Evolutionary conservation across 2,113 vertebrate species (phyloP), one percentile per base, ranked within the genome.

Genomic region (Gymnorhina tibicen): DNA sequence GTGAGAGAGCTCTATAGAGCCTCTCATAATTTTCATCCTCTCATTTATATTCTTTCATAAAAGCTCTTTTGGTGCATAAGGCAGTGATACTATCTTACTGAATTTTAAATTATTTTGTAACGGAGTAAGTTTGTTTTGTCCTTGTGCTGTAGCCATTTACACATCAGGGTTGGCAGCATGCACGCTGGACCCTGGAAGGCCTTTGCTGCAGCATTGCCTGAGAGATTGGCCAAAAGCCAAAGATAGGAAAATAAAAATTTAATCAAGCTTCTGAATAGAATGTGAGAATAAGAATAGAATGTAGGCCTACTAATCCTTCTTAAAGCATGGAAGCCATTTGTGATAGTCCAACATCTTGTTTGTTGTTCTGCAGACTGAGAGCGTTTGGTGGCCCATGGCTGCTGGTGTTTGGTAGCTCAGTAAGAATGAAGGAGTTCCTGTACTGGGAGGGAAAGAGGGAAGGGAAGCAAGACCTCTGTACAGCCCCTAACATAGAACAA

Each of bases 11-110:
- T 78, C 56, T 88, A 50, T 32, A 83, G 88, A 82, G 67, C 58
- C 35, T 79, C 62, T 83, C 33, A 63, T 85, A 66, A 94, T 89
- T 89, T 80, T 92, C 58, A 79, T 53, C 44, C 58, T 91, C 77
- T 81, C 44, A 41, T 93, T 84, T 76, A 32, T 46, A 76, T 79
- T 80, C 68, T 41, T 90, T 91, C 4, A 4, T 49, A 86, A 91
- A 92, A 89, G 80, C 76, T 76, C 33, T 91, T 85, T 58, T n/a
- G 18, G 44, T 83, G 62, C 21, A 23, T 60, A 76, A 72, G 62
- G 49, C 23, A 63, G 39, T n/a, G 52, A 79, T 93, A 86, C 50
- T 72, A 86, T 86, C 75, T 88, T 49, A 39, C 52, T 87, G 81
- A 81, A 89, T 93, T 68, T 86, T 60, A 68, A 76, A 11, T 28